These are phyloP conservation scores for Macrosoma leucophasiata DNA, from an alignment of 2,888 invertebrate species.

Conservation along the genomic window DNA sequence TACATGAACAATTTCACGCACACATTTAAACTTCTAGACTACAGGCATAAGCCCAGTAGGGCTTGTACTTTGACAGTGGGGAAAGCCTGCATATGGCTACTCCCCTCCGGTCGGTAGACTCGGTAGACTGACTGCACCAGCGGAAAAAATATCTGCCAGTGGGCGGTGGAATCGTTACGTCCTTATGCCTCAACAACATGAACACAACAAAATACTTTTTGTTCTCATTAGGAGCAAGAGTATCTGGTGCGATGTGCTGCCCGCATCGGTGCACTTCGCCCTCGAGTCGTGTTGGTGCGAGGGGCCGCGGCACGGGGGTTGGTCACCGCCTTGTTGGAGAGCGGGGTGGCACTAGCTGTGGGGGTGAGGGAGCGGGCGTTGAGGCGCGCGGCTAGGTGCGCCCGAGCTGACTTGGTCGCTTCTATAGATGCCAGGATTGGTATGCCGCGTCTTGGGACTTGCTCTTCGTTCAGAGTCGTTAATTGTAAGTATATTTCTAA, in stretches of 20 bases:
- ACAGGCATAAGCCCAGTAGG: no score
- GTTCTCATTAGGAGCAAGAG: slow-evolving; percentile 81
- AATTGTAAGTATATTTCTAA: slow-evolving; percentile 23
- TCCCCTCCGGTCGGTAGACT: no score
- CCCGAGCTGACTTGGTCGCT: slow-evolving; percentile 88
- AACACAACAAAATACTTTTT: no score
- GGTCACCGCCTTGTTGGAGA: slow-evolving; percentile 86
- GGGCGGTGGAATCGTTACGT: no score
- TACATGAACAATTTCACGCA: no score
- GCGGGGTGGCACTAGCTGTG: slow-evolving; percentile 86
- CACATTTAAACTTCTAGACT: no score
- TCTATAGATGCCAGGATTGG: slow-evolving; percentile 92
- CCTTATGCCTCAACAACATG: no score
- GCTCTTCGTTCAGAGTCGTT: slow-evolving; percentile 86
- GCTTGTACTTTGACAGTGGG: no score
- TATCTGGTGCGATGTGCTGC: slow-evolving; percentile 90
- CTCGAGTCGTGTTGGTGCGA: slow-evolving; percentile 92
- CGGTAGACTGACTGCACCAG: no score
- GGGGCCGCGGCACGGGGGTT: slow-evolving; percentile 91
- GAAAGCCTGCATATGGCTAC: no score
- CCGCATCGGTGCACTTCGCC: slow-evolving; percentile 87
- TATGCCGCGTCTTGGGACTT: slow-evolving; percentile 87
- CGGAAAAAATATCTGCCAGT: no score
- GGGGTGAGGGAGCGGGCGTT: slow-evolving; percentile 81
- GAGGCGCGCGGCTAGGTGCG: slow-evolving; percentile 82